Evolutionary conservation across 2,797 vertebrate genomes (phyloP).

Genomic region (Lepus townsendii): DNA sequence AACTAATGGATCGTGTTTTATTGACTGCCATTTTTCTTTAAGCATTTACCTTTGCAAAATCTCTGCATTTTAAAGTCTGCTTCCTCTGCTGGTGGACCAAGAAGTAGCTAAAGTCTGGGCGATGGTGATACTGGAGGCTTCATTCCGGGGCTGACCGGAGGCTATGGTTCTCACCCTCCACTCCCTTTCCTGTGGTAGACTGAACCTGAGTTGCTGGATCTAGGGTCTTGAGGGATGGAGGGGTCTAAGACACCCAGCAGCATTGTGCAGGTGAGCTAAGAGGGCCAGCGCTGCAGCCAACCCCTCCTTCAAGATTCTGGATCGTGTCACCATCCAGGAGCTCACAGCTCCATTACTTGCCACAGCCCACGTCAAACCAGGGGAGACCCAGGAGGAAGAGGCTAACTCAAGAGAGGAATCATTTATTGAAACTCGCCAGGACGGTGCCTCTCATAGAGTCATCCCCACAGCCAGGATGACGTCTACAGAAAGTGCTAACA

Average conservation of each 20-base stretch:
- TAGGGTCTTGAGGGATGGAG: conserved; percentile 91
- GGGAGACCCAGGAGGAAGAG: conserved; percentile 91
- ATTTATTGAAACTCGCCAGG: conserved; percentile 94
- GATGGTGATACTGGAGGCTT: conserved; percentile 69
- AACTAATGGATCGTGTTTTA: not conserved
- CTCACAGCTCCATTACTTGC: conserved; percentile 95
- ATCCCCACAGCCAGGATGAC: conserved; percentile 98
- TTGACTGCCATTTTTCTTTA: not conserved
- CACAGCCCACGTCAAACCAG: conserved; percentile 92
- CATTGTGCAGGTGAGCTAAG: conserved; percentile 99
- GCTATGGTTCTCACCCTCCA: not conserved
- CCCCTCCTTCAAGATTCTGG: conserved; percentile 97
- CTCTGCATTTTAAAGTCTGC: not conserved
- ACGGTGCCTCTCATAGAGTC: conserved; percentile 96
- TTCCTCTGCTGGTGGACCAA: too few species aligned
- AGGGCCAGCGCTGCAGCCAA: conserved; percentile 98
- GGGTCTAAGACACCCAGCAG: conserved; percentile 94
- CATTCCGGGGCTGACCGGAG: not conserved
- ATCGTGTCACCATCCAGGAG: conserved; percentile 96
- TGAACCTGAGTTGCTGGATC: conserved; percentile 35
- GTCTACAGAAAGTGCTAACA: conserved; percentile 99
- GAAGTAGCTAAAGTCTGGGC: conserved; percentile 34
- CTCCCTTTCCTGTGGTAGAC: conserved; percentile 65
- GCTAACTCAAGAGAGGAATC: conserved; percentile 92
- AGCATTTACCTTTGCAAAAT: not conserved